phyloP scores from a whole-genome alignment of 2,797 vertebrate species.

The Betta splendens region DNA sequence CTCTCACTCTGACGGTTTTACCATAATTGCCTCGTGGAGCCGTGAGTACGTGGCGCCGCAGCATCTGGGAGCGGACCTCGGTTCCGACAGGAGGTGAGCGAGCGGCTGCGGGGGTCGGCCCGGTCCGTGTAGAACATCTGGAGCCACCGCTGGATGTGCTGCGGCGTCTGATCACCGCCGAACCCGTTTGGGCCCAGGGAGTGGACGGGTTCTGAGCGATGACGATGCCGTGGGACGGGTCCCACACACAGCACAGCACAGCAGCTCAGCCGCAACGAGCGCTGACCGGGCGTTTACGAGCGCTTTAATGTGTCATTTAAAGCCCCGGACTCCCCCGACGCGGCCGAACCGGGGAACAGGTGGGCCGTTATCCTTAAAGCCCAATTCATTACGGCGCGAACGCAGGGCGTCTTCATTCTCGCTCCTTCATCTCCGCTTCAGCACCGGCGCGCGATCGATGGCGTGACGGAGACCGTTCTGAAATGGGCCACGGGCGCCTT shows the following conservation, averaged over 20 bases:
- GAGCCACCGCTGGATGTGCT: constrained; percentile 4
- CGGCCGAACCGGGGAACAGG: constrained; percentile 11
- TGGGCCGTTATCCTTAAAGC: constrained; percentile 31
- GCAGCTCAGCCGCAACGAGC: constrained; percentile 21
- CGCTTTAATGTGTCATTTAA: constrained; percentile 27
- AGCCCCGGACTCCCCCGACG: constrained; percentile 13
- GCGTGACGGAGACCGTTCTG: neutral
- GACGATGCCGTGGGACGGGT: too few relatives aligned
- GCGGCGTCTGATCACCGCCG: constrained; percentile 6
- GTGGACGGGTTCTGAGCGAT: too few relatives aligned
- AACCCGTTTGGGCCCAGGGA: neutral
- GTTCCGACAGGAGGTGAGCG: constrained; percentile 66
- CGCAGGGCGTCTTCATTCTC: constrained; percentile 14
- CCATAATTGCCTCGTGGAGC: constrained; percentile 72
- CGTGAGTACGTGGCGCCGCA: constrained; percentile 29
- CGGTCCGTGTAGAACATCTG: constrained; percentile 31
- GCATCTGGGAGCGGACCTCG: too few relatives aligned
- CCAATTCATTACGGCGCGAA: constrained; percentile 30
- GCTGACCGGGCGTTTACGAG: constrained; percentile 21
- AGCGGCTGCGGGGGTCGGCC: constrained; percentile 27
- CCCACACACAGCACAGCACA: too few relatives aligned
- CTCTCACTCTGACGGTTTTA: constrained; percentile 77
- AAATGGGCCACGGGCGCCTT: neutral
- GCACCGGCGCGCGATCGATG: neutral
- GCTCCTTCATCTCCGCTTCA: constrained; percentile 10